phyloP scores from a whole-genome alignment of 1,140 invertebrate species.

The Drosophila jambulina region DNA sequence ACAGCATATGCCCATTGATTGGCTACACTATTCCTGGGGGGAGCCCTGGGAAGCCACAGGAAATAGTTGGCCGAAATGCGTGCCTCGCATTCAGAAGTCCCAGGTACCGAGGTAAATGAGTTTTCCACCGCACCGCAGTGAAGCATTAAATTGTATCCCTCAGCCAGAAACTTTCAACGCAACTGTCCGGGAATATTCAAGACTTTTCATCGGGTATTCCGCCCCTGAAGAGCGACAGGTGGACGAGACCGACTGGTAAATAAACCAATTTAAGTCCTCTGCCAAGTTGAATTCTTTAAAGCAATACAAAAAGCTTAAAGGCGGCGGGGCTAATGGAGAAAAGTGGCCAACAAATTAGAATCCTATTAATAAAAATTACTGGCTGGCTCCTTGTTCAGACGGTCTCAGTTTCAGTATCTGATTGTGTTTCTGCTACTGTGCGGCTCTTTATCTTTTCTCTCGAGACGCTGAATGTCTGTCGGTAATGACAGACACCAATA shows the following conservation, averaged over 20 bases:
- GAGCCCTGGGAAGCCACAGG: conserved; percentile 10
- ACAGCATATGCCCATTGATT: conserved; percentile 78
- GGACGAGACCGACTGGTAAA: neutral
- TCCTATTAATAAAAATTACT: conserved; percentile 73
- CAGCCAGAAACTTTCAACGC: conserved; percentile 42
- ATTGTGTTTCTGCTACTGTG: conserved; percentile 4
- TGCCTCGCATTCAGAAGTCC: conserved; percentile 56
- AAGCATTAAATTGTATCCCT: conserved; percentile 80
- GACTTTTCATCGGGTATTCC: conserved; percentile 19
- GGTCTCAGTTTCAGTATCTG: neutral
- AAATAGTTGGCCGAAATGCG: conserved; percentile 54
- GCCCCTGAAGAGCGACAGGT: conserved; percentile 30
- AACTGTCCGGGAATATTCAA: conserved; percentile 52
- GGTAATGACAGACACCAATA: conserved; percentile 61
- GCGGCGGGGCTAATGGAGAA: conserved; percentile 24
- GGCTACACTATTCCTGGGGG: conserved; percentile 58
- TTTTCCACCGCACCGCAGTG: conserved; percentile 59
- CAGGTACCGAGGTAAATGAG: conserved; percentile 39
- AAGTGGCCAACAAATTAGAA: conserved; percentile 63
- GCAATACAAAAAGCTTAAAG: conserved; percentile 34
- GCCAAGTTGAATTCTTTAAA: conserved; percentile 17
- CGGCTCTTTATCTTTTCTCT: conserved; percentile 8
- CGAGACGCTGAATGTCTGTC: conserved; percentile 53
- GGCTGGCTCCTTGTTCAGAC: conserved; percentile 11
- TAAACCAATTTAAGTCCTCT: conserved; percentile 16